Conservation (phyloP, 2,113 vertebrate genomes). For the Pipa parva region DNA sequence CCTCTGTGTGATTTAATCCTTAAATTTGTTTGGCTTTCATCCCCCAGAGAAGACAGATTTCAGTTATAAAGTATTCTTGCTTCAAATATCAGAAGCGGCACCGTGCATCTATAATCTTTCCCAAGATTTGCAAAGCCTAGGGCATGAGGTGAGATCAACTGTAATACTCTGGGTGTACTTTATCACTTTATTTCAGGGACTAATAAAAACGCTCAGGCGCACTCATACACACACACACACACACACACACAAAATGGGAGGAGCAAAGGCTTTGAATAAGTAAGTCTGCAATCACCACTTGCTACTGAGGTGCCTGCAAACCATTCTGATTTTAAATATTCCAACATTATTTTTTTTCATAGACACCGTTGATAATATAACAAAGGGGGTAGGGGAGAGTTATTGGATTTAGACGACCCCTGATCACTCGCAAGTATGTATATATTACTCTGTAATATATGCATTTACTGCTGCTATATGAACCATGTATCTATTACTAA, state of each 20-base stretch:
- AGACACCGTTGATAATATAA: background rate
- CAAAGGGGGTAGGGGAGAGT: background rate
- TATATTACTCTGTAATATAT: too few species aligned
- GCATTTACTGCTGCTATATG: too few species aligned
- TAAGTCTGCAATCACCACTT: conserved; percentile 24
- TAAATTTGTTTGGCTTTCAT: conserved; percentile 71
- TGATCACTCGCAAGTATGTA: too few species aligned
- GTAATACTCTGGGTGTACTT: conserved; percentile 39
- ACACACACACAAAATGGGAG: conserved; percentile 34
- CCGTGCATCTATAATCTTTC: conserved; percentile 53
- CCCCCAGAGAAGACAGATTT: conserved; percentile 63
- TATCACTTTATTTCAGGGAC: conserved; percentile 45
- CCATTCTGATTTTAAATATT: conserved; percentile 17
- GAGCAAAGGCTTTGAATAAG: conserved; percentile 31
- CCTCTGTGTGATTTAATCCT: conserved; percentile 69
- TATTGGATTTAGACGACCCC: background rate
- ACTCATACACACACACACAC: conserved; percentile 48
- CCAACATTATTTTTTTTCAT: conserved; percentile 17
- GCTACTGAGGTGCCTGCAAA: conserved; percentile 20
- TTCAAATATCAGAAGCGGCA: conserved; percentile 48
- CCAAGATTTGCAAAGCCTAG: conserved; percentile 51
- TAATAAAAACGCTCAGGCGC: conserved; percentile 56
- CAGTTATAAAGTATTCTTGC: conserved; percentile 59
- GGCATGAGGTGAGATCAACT: conserved; percentile 45
- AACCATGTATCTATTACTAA: too few species aligned